Evolutionary conservation across 1,140 invertebrate species (phyloP).

Genomic region (Drosophila bocqueti): DNA sequence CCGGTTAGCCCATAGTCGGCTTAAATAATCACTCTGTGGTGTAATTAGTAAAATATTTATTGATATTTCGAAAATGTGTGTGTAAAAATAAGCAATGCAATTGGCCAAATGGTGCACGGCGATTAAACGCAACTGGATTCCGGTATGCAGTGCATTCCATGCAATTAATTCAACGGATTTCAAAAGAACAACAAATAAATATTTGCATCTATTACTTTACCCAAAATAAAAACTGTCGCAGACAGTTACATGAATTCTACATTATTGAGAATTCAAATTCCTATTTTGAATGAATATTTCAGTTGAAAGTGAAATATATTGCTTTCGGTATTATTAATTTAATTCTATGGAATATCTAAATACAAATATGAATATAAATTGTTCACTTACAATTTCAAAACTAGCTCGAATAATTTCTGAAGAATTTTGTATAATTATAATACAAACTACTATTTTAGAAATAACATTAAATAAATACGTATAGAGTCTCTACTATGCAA

Average conservation of each 20-base stretch:
- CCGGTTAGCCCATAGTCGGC: conserved; percentile 23
- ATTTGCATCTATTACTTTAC: background rate
- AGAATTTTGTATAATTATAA: no score
- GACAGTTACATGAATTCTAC: background rate
- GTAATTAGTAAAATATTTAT: conserved; percentile 57
- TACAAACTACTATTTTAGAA: no score
- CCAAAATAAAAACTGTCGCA: background rate
- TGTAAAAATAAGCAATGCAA: conserved; percentile 28
- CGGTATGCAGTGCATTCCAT: background rate
- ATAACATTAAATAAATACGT: no score
- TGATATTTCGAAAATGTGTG: conserved; percentile 48
- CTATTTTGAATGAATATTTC: no score
- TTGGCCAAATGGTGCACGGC: conserved; percentile 26
- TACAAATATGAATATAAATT: no score
- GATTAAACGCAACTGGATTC: conserved; percentile 13
- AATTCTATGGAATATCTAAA: no score
- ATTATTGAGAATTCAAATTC: no score
- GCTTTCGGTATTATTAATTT: no score
- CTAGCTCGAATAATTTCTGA: no score
- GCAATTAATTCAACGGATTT: background rate
- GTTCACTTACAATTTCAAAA: no score
- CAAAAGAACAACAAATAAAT: background rate
- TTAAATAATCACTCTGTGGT: conserved; percentile 58
- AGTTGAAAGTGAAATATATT: no score
- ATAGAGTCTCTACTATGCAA: no score